Base-by-base conservation (phyloP, 2,888 invertebrate species). In the Macaria liturata region DNA sequence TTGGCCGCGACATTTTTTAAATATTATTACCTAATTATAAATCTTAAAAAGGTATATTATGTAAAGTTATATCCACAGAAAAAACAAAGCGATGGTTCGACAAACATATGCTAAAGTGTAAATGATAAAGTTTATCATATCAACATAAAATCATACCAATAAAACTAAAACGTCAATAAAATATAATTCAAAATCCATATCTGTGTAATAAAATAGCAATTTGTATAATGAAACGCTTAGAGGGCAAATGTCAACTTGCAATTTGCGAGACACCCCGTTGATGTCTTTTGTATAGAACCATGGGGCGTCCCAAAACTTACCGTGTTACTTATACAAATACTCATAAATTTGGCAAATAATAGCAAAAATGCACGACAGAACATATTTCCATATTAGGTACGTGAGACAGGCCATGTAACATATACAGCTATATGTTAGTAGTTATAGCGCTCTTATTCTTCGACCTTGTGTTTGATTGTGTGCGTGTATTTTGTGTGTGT, bases 251-350 rank as follows among this genome's bases (percentile, higher is more conserved):
- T 49, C n/a, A 52, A 39, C 8, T 2, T n/a, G 4, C 34, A 46
- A 44, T 54, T 51, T 30, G n/a, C 9, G 31, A 44, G 44, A 7
- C 52, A 52, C 46, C 55, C 58, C 61, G 61, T 62, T 58, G 67
- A 76, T 66, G 71, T 76, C 77, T 76, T 75, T 74, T 59, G 54
- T 68, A 70, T 54, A 32, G 9, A 52, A 7, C 49, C 0, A 31
- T 49, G 48, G 42, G 37, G 37, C 42, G 51, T 46, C 30, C 20
- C 9, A 30, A 43, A 54, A 50, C 42, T 42, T 42, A 40, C 20
- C 7, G n/a, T 37, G 46, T 44, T 46, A 46, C 47, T 54, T 48
- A 49, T 49, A 44, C 46, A 52, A 51, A 9, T 46, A 51, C 34
- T 46, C 31, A 48, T 47, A 32, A 39, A 46, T 42, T 34, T 46